Conservation (phyloP, 2,888 invertebrate species). For the Scrobipalpa costella region DNA sequence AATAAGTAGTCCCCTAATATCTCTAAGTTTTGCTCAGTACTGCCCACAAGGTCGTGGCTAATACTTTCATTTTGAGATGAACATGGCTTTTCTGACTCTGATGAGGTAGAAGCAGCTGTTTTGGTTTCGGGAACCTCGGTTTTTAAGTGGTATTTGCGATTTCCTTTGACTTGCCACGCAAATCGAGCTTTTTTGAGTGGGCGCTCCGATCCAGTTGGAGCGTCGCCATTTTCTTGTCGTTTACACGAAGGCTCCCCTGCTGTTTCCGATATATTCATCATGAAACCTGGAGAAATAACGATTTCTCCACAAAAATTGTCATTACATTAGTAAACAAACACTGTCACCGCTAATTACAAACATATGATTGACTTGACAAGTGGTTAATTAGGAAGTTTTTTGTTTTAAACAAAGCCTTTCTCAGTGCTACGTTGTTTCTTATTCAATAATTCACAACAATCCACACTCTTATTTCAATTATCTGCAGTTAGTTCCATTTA, state of each 20-base stretch:
- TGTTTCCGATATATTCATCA: conserved; percentile 64
- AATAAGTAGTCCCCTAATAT: conserved; percentile 65
- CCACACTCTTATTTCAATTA: background rate
- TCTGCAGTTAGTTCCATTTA: background rate
- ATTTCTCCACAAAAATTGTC: conserved; percentile 46
- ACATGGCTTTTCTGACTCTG: conserved; percentile 42
- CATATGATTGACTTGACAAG: conserved; percentile 76
- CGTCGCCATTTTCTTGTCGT: conserved; percentile 78
- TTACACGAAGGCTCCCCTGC: conserved; percentile 74
- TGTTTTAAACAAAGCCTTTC: conserved; percentile 21
- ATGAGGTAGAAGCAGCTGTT: conserved; percentile 34
- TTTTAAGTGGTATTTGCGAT: conserved; percentile 83
- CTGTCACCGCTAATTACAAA: conserved; percentile 75
- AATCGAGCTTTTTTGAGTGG: conserved; percentile 85
- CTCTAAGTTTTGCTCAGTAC: conserved; percentile 65
- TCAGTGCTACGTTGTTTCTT: background rate
- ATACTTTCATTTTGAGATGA: conserved; percentile 46
- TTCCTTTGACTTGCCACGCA: conserved; percentile 85
- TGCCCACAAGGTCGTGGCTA: conserved; percentile 46
- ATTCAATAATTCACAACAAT: background rate
- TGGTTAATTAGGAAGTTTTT: conserved; percentile 55
- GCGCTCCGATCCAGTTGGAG: conserved; percentile 73
- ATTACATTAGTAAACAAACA: conserved; percentile 78
- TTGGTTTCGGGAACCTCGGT: conserved; percentile 54
- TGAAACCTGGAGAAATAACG: conserved; percentile 42